Conservation (phyloP, 2,888 invertebrate genomes). For the Apamea crenata region DNA sequence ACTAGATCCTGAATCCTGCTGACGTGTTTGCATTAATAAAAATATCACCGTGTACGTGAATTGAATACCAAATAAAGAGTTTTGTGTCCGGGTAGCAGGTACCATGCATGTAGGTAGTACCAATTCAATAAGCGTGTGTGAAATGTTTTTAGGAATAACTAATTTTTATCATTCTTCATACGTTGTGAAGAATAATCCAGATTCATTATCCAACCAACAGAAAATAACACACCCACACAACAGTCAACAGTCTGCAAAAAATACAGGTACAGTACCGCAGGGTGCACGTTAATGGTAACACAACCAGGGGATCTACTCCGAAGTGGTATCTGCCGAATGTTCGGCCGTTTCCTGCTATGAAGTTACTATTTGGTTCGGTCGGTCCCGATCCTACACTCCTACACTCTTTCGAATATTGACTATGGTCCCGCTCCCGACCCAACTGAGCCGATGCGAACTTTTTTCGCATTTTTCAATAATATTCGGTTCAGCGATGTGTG, state of each 20-base stretch:
- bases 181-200: constrained; percentile 3
- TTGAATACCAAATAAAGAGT: constrained; percentile 30
- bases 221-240: constrained; percentile 2
- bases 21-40: constrained; percentile 8
- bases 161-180: not conserved
- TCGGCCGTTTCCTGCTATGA: too few species aligned
- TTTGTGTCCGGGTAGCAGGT: not conserved
- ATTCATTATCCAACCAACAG: not conserved
- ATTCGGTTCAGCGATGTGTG: too few species aligned
- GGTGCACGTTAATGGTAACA: not conserved
- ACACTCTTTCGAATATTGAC: too few species aligned
- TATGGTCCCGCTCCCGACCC: too few species aligned
- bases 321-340: too few species aligned
- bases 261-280: not conserved
- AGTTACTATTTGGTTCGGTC: too few species aligned
- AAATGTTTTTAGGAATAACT: constrained; percentile 6
- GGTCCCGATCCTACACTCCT: too few species aligned
- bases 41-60: constrained; percentile 1
- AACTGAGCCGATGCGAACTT: too few species aligned
- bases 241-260: not conserved
- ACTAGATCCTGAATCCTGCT: constrained; percentile 16
- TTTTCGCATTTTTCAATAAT: too few species aligned
- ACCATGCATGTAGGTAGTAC: not conserved
- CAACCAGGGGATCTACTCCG: too few species aligned
- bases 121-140: constrained; percentile 5